Conservation (phyloP, 2,888 invertebrate species). For the Hoplodrina ambigua region DNA sequence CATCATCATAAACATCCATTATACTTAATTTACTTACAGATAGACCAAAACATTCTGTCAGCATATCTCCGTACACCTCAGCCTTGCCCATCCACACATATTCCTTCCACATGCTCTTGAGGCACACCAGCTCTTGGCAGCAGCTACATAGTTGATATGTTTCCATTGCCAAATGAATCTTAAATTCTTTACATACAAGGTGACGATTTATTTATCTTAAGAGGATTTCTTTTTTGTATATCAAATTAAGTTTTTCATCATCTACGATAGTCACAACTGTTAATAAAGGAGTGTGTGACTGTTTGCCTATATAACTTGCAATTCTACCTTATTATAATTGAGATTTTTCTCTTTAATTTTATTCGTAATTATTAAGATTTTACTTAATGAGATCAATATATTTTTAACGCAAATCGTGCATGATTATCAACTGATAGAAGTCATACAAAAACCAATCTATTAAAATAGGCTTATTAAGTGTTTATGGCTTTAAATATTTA, state of each 20-base stretch:
- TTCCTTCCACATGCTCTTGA: slow-evolving; percentile 59
- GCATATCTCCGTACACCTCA: slow-evolving; percentile 64
- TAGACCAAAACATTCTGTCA: slow-evolving; percentile 66
- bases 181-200: too few species aligned
- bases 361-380: background rate
- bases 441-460: too few species aligned
- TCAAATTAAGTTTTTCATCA: background rate
- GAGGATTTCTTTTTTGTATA: background rate
- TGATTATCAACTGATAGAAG: too few species aligned
- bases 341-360: too few species aligned
- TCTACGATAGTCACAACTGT: background rate
- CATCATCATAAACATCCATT: too few species aligned
- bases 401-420: too few species aligned
- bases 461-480: too few species aligned
- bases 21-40: slow-evolving; percentile 50
- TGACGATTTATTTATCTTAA: background rate
- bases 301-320: slow-evolving; percentile 1
- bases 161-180: background rate
- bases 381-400: too few species aligned
- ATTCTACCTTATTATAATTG: background rate
- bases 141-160: slow-evolving; percentile 61
- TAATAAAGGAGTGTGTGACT: background rate
- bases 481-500: too few species aligned
- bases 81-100: slow-evolving; percentile 58
- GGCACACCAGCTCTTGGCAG: slow-evolving; percentile 58